Conservation (phyloP, 2,888 invertebrate genomes). For the Spodoptera exigua region DNA sequence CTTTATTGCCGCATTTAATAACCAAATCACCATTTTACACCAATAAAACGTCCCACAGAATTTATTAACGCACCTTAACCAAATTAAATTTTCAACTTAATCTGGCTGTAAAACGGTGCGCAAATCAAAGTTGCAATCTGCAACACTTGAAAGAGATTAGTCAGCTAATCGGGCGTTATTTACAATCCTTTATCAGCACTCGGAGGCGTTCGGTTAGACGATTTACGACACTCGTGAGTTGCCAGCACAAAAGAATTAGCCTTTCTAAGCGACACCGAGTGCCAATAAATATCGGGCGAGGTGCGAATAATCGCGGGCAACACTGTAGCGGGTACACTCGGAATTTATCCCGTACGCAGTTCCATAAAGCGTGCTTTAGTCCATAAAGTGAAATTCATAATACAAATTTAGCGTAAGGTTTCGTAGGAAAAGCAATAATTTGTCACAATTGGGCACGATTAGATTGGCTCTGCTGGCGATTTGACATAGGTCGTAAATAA, state of each 20-base stretch:
- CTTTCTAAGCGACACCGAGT: constrained; percentile 85
- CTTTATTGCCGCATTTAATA: constrained; percentile 47
- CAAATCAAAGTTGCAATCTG: constrained; percentile 79
- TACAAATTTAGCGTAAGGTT: constrained; percentile 83
- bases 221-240: constrained; percentile 80
- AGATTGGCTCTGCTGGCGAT: constrained; percentile 87
- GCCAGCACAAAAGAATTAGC: constrained; percentile 82
- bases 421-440: constrained; percentile 89
- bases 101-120: constrained; percentile 73
- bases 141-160: constrained; percentile 80
- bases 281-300: constrained; percentile 82
- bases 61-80: constrained; percentile 57
- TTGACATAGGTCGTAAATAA: constrained; percentile 88
- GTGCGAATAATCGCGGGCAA: constrained; percentile 84
- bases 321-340: constrained; percentile 74
- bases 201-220: constrained; percentile 75
- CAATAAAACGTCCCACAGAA: constrained; percentile 51
- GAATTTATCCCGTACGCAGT: constrained; percentile 73
- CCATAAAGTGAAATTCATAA: constrained; percentile 82
- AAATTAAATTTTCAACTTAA: constrained; percentile 65
- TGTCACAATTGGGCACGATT: constrained; percentile 89
- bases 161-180: constrained; percentile 82
- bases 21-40: constrained; percentile 48
- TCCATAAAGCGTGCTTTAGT: constrained; percentile 66
- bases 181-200: constrained; percentile 84